Percentiles rank a stretch among this genome's conserved stretches.
Conservation (phyloP, 2,113 vertebrate genomes). For the Turdus rufiventris region DNA sequence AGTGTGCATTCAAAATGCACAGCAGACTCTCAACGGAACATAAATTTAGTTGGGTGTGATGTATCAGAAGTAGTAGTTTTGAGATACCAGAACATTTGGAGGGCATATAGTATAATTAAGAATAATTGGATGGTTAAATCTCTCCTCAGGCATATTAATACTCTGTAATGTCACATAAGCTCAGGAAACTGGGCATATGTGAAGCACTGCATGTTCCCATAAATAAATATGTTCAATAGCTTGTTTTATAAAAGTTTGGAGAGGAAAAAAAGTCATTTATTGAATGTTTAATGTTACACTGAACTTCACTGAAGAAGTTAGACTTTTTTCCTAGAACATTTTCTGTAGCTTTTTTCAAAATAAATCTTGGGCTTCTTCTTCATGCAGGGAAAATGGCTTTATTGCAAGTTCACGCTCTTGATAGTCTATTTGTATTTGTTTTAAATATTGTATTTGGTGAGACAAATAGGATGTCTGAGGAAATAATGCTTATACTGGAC, state of each 20-base stretch:
- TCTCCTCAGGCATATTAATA: background rate
- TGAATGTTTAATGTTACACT: background rate
- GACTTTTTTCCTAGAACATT: background rate
- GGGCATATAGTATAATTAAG: background rate
- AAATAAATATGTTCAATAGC: constrained; percentile 16
- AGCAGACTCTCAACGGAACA: background rate
- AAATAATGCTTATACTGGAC: background rate
- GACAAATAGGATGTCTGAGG: background rate
- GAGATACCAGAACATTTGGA: background rate
- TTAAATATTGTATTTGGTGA: background rate
- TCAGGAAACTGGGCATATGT: background rate
- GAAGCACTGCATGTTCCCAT: constrained; percentile 34
- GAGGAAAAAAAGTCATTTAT: background rate
- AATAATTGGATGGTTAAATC: background rate
- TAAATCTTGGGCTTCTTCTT: background rate
- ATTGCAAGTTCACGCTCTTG: background rate
- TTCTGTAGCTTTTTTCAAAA: background rate
- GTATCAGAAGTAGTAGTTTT: background rate
- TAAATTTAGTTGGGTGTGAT: background rate
- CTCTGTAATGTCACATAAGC: background rate
- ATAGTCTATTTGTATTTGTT: background rate
- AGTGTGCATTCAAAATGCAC: background rate
- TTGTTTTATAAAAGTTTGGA: background rate
- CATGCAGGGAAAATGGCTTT: background rate
- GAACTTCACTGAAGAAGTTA: background rate